Evolutionary conservation across 92 coral and sea anemone species (phyloP), one percentile per base, ranked within the genome.

Genomic region (Actinernus sp.): DNA sequence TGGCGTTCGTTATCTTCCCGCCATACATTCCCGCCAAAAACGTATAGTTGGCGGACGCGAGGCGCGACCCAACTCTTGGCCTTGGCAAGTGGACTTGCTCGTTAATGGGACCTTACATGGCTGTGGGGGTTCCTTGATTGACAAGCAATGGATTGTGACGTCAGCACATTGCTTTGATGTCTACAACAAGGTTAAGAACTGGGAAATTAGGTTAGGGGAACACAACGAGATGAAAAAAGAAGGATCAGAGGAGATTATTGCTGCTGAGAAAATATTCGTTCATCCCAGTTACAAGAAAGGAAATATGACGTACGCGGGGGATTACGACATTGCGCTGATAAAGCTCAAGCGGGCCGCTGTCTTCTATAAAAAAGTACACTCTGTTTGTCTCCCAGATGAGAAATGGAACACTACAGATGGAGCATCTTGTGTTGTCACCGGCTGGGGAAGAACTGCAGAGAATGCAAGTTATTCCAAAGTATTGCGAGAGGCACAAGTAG

Each of bases 61-160:
- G 56, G 91, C 95, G 31, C 81, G 73, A 26, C 88, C 91, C 54
- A 86, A 94, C 67, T 84, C 98, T 29, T 95, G 99, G 99, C 99
- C 99, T 33, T 95, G 99, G 99, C 88, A 87, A 66, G 88, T 94
- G 10, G 93, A 94, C 60, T 82, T 95, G 11, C 80, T 89, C 4
- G 28, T 29, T 10, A 76, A 95, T 31, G 65, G 40, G 26, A 82
- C 89, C 54, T 41, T n/a, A 24, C 97, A 95, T 30, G 59, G 30
- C 11, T 91, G 99, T 65, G 99, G 95, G 17, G 99, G 97, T 25
- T 61, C 92, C 17, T 74, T 95, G 23, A 85, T 95, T 49, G 86
- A 69, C 74, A 89, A 79, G 1, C 75, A 75, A 8, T 94, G 94
- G 97, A 55, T 94, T 21, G 71, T 94, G 59, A 86, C 98, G 28